These are phyloP conservation scores for Dicaeum eximium DNA, from an alignment of 2,113 vertebrate species.

Conservation along the genomic window DNA sequence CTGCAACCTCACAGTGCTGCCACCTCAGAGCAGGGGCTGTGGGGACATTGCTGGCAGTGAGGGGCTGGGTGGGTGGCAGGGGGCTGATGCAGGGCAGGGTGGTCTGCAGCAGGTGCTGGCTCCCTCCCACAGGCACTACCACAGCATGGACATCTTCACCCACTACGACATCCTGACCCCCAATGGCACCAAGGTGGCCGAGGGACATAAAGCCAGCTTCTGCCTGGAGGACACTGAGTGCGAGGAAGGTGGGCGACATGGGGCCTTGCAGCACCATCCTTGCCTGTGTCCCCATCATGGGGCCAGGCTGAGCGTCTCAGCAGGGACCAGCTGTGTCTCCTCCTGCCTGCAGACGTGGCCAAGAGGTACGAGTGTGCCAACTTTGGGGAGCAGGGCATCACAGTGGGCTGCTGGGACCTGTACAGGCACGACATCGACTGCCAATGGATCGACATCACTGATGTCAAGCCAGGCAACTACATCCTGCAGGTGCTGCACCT, in stretches of 20 bases:
- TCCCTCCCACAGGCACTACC: slow-evolving; percentile 85
- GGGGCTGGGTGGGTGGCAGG: accelerated
- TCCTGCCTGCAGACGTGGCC: slow-evolving; percentile 76
- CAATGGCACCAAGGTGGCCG: slow-evolving; percentile 92
- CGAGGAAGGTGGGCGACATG: slow-evolving; percentile 76
- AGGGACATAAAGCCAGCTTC: slow-evolving; percentile 98
- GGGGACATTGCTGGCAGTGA: accelerated
- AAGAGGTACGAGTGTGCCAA: slow-evolving; percentile 97
- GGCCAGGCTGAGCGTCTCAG: no score
- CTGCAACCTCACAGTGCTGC: accelerated
- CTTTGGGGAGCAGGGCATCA: slow-evolving; percentile 98
- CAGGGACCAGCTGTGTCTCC: background rate
- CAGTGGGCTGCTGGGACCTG: slow-evolving; percentile 95
- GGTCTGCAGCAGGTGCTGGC: background rate
- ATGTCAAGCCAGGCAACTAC: slow-evolving; percentile 93
- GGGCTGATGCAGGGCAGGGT: background rate
- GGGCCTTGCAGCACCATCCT: accelerated
- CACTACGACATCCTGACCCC: slow-evolving; percentile 91
- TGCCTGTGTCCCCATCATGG: accelerated
- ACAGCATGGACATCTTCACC: slow-evolving; percentile 98
- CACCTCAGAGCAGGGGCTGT: background rate
- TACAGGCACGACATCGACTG: slow-evolving; percentile 98
- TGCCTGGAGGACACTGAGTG: slow-evolving; percentile 95
- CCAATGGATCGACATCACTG: slow-evolving; percentile 97
- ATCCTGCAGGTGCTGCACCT: slow-evolving; percentile 85